These are phyloP conservation scores for Heliornis fulica DNA, from an alignment of 2,113 vertebrate genomes.

Conservation along the genomic window DNA sequence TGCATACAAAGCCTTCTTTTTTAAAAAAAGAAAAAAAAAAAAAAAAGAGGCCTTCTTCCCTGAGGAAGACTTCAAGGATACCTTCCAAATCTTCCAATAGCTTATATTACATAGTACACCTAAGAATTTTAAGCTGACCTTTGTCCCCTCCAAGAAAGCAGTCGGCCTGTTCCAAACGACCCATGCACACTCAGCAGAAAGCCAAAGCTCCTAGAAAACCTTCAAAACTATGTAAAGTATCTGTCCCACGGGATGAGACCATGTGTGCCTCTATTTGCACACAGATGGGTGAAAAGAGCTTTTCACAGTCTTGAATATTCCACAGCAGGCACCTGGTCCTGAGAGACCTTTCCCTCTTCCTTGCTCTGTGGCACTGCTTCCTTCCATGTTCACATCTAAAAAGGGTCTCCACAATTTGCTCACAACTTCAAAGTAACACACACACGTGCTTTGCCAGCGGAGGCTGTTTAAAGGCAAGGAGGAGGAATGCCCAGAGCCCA, in stretches of 20 bases:
- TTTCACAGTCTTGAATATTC: not conserved
- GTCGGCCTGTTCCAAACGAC: not conserved
- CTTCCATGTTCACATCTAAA: not conserved
- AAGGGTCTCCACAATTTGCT: not conserved
- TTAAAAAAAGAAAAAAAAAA: not conserved
- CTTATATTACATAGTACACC: not conserved
- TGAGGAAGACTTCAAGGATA: not conserved
- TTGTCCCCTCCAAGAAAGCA: not conserved
- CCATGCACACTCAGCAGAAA: not conserved
- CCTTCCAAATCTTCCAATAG: not conserved
- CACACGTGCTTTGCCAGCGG: fast-evolving
- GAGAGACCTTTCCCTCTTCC: not conserved
- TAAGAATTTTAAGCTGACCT: constrained; percentile 28
- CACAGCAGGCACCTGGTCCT: not conserved
- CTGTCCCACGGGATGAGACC: not conserved
- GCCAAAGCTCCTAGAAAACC: not conserved
- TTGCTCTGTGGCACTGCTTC: not conserved
- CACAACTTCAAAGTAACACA: not conserved
- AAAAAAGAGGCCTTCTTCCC: not conserved
- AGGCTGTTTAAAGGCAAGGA: not conserved
- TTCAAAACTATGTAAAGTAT: not conserved
- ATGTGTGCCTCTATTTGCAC: fast-evolving
- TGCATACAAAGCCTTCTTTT: not conserved
- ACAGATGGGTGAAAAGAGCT: not conserved
- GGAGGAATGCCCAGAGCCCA: not conserved